These are phyloP conservation scores for Eleutherodactylus coqui DNA, from an alignment of 2,797 vertebrate species.

Conservation along the genomic window DNA sequence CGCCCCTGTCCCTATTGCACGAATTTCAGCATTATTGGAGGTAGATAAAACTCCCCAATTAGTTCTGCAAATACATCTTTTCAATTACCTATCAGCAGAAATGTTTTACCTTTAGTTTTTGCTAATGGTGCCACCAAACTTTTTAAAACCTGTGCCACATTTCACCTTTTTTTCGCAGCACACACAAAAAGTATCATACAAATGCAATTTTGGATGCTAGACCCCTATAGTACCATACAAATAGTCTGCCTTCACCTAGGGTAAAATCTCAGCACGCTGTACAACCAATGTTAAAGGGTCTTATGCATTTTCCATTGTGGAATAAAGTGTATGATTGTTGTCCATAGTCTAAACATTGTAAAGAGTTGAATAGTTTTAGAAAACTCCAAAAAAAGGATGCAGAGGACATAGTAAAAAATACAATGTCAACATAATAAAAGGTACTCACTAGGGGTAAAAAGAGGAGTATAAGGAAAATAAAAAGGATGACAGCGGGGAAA, in stretches of 20 bases:
- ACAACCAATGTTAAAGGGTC: slow-evolving; percentile 60
- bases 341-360: slow-evolving; percentile 13
- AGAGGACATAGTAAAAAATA: slow-evolving; percentile 69
- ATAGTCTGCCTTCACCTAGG: neutral
- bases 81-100: neutral
- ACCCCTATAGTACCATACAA: neutral
- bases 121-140: neutral
- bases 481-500: slow-evolving; percentile 73
- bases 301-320: neutral
- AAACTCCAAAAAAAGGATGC: slow-evolving; percentile 52
- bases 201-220: neutral
- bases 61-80: neutral
- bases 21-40: neutral
- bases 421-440: slow-evolving; percentile 71
- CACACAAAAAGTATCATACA: neutral
- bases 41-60: neutral
- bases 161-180: neutral
- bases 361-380: slow-evolving; percentile 55
- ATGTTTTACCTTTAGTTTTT: neutral
- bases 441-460: slow-evolving; percentile 54
- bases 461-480: slow-evolving; percentile 73
- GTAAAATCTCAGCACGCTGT: neutral
- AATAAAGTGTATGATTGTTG: slow-evolving; percentile 18
- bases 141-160: neutral
- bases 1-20: no score